Percentiles rank a stretch among this genome's conserved stretches.
Evolutionary conservation across 2,113 vertebrate species (phyloP).

Genomic region (Caloenas nicobarica): DNA sequence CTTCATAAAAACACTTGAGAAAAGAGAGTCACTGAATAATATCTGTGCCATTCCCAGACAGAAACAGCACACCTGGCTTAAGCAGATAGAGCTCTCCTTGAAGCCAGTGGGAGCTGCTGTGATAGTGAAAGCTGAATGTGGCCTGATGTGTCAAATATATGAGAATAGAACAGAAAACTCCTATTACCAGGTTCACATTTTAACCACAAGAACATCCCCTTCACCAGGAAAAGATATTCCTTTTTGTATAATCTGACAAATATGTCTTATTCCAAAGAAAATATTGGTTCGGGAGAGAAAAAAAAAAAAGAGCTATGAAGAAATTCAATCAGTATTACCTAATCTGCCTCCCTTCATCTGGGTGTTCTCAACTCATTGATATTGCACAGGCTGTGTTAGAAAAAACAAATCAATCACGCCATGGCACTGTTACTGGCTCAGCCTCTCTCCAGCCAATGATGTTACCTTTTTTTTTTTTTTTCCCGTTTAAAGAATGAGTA

Average conservation of each 20-base stretch:
- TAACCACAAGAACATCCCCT: neutral
- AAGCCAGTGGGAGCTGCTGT: neutral
- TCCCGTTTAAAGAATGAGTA: neutral
- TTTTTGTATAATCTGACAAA: neutral
- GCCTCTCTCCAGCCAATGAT: conserved; percentile 43
- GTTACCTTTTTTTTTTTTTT: neutral
- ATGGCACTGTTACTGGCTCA: conserved; percentile 50
- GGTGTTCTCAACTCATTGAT: conserved; percentile 63
- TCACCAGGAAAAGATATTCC: neutral
- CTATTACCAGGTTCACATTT: neutral
- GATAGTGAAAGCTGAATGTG: neutral
- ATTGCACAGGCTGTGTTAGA: conserved; percentile 55
- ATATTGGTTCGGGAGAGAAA: neutral
- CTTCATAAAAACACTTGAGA: neutral
- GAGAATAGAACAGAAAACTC: neutral
- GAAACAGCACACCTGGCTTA: neutral
- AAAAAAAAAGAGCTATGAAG: neutral
- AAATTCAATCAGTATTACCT: conserved; percentile 52
- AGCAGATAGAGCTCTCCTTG: neutral
- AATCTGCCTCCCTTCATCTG: conserved; percentile 54
- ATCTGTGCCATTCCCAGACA: neutral
- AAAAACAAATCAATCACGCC: conserved; percentile 59
- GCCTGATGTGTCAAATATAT: neutral
- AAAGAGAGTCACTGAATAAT: neutral
- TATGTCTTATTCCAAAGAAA: conserved; percentile 30